Evolutionary conservation across 2,797 vertebrate species (phyloP).

Genomic region (Uromys caudimaculatus): DNA sequence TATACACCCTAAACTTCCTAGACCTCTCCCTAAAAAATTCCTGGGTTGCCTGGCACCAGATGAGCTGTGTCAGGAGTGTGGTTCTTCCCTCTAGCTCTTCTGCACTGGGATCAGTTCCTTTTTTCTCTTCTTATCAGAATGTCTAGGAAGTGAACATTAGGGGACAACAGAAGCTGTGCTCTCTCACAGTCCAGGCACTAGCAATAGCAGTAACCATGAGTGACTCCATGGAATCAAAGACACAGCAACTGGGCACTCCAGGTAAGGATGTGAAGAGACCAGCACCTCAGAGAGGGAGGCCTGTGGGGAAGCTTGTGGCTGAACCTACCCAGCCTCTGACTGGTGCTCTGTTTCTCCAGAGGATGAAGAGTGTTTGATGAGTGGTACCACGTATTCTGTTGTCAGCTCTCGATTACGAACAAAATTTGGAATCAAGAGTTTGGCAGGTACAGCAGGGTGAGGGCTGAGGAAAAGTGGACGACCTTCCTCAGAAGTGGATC

Average conservation of each 20-base stretch:
- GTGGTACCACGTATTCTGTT: not conserved
- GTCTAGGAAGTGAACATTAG: not conserved
- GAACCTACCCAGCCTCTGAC: not conserved
- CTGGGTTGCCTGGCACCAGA: not conserved
- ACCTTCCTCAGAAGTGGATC: not conserved
- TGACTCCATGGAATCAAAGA: not conserved
- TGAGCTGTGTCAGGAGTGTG: not conserved
- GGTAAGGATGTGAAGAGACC: not conserved
- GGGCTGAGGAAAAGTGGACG: rapidly evolving
- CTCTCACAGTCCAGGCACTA: not conserved
- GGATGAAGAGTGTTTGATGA: not conserved
- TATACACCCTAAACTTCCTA: not conserved
- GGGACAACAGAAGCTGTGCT: not conserved
- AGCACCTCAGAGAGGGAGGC: not conserved
- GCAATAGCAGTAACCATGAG: not conserved
- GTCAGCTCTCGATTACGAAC: not conserved
- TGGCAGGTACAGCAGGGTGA: not conserved
- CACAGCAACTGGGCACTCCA: not conserved
- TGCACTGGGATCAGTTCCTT: not conserved
- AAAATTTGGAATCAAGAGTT: not conserved
- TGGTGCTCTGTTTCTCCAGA: not conserved
- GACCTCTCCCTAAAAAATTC: not conserved
- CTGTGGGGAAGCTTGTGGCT: not conserved
- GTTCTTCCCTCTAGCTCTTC: not conserved
- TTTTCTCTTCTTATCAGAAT: not conserved